Evolutionary conservation across 2,888 invertebrate species (phyloP), one percentile per base, ranked within the genome.

Genomic region (Ennomos erosarius): DNA sequence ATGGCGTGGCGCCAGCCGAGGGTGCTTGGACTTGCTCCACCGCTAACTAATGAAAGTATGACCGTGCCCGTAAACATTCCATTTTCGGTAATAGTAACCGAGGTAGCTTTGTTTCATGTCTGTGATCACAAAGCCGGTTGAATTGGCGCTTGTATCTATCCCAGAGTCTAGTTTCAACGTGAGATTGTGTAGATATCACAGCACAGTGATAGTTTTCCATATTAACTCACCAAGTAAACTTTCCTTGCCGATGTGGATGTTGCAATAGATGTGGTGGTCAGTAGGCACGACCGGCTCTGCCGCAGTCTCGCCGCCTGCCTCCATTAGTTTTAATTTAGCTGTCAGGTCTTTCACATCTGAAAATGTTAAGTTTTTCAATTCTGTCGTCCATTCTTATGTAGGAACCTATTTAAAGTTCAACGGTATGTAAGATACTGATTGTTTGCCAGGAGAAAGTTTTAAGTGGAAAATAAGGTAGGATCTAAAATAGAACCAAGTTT

Each of bases 321-420:
- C 92, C 95, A 95, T 95, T 65, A 95, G 84, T 77, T 94, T 95
- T 79, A 95, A 87, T 80, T 94, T 94, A 47, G 95, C 95, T 70
- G 95, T 95, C 74, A 95, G 91, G 82, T 95, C 95, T 82, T 95
- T 95, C 69, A 95, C 94, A 85, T 95, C 95, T 94, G 94, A 55
- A 76, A 93, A 90, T 16, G 16, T 52, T 77, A 36, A 48, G 16
- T 16, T 16, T 16, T 16, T 16, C 16, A 16, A 16, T 2, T 16
- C 16, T 16, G 16, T 16, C 16, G 16, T 16, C 1, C 1, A 2
- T 16, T 1, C 16, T 16, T 16, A 16, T 16, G n/a, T 16, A 3
- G 9, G 44, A 33, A 44, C 10, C 10, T 43, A 5, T 43, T 13
- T 9, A 16, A 1, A 53, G 9, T 46, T 37, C 26, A 26, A n/a